Percentiles rank a stretch among this genome's conserved stretches.
Evolutionary conservation across 1,140 invertebrate species (phyloP).

Genomic region (Lethrus apterus): DNA sequence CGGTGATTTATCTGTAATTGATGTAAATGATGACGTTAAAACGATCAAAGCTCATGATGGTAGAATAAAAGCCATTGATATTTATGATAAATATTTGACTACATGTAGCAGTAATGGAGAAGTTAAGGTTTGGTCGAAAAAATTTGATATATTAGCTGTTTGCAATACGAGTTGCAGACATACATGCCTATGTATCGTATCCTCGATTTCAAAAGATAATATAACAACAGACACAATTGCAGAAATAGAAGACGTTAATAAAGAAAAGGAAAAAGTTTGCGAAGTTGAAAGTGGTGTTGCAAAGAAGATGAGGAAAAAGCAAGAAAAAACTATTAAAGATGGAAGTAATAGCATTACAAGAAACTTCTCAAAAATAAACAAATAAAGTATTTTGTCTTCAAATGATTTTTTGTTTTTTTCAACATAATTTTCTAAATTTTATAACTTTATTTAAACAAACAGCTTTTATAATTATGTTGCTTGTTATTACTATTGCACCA

Average conservation of each 20-base stretch:
- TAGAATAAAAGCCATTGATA: slow-evolving; percentile 60
- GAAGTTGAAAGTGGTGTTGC: neutral
- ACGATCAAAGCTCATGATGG: slow-evolving; percentile 53
- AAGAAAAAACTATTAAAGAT: neutral
- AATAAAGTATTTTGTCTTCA: too few species aligned
- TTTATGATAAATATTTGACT: slow-evolving; percentile 39
- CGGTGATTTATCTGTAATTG: slow-evolving; percentile 56
- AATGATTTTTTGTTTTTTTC: too few species aligned
- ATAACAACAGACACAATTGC: neutral
- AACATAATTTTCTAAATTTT: too few species aligned
- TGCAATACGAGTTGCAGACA: slow-evolving; percentile 52
- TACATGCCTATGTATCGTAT: slow-evolving; percentile 48
- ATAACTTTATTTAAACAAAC: too few species aligned
- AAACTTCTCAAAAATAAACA: neutral
- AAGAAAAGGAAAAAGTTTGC: neutral
- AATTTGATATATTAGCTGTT: slow-evolving; percentile 45
- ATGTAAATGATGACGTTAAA: slow-evolving; percentile 33
- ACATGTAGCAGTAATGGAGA: slow-evolving; percentile 68
- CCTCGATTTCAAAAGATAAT: slow-evolving; percentile 19
- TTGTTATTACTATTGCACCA: too few species aligned
- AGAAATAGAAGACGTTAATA: neutral
- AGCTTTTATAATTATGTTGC: too few species aligned
- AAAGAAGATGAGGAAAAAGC: slow-evolving; percentile 1
- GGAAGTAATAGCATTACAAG: neutral
- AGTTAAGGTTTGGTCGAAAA: slow-evolving; percentile 66